Conservation (phyloP, 2,888 invertebrate genomes). For the Physocephala rufipes region DNA sequence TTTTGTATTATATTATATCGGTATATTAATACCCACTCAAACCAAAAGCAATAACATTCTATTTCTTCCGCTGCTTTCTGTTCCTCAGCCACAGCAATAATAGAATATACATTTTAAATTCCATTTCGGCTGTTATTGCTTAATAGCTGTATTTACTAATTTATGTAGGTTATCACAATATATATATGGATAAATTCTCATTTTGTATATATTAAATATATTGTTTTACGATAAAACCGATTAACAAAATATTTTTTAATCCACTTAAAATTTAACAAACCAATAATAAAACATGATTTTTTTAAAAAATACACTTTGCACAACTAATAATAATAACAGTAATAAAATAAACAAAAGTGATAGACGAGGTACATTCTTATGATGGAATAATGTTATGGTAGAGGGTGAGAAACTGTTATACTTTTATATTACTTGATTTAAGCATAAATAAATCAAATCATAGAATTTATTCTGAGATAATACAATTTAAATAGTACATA, state of each 20-base stretch:
- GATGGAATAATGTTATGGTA: too few relatives aligned
- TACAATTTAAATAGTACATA: too few relatives aligned
- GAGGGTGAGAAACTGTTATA: too few relatives aligned
- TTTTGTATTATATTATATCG: background rate
- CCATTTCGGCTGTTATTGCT: too few relatives aligned
- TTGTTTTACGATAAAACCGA: constrained; percentile 5
- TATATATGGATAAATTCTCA: background rate
- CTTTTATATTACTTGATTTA: too few relatives aligned
- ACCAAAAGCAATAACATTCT: background rate
- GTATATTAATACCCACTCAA: background rate
- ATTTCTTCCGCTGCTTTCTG: background rate
- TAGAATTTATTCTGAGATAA: too few relatives aligned
- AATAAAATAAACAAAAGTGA: too few relatives aligned
- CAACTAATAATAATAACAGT: too few relatives aligned
- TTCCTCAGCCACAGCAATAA: background rate
- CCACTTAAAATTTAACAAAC: background rate
- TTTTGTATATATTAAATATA: background rate
- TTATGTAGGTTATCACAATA: constrained; percentile 16
- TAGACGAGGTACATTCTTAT: too few relatives aligned
- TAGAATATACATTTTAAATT: constrained; percentile 22
- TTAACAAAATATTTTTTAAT: constrained; percentile 11
- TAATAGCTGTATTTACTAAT: constrained; percentile 10
- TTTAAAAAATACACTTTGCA: too few relatives aligned
- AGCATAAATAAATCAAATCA: too few relatives aligned
- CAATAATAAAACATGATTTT: background rate